Evolutionary conservation across 2,888 invertebrate genomes (phyloP), one percentile per base, ranked within the genome.

Genomic region (Apotomis betuletana): DNA sequence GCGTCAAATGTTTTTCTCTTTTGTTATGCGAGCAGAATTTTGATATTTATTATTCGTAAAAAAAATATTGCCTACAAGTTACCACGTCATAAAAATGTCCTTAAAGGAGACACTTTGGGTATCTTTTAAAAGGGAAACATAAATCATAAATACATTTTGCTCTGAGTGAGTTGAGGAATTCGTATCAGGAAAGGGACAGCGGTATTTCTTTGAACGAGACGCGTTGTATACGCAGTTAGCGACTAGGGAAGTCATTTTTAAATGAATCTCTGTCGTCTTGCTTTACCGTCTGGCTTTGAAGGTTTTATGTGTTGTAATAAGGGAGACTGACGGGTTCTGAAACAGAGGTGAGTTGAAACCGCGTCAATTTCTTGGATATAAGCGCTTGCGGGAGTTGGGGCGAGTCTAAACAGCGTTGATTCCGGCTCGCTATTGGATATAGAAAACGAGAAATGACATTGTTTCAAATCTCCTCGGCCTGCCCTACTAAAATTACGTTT

Each of bases 91-190:
- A 49, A 46, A 10, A 15, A 13, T 61, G 36, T 59, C 44, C 51
- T 36, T 51, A 57, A 63, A 49, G 38, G 9, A 57, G 51, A 69
- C 27, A 44, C 36, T 38, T 60, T 49, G 12, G 8, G 64, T 54
- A 62, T 71, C 57, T 57, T 67, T 62, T 62, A 51, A 52, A 57
- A 44, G 51, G 44, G 36, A 52, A 67, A 67, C 61, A 71, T 71
- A 57, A 71, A 71, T 71, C 67, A 71, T 67, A 62, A 67, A 57
- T 41, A 71, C 67, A 57, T 71, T 49, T 71, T 57, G 60, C 67
- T 62, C 44, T 71, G 62, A 67, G 67, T 61, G 67, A 71, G 61
- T 67, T 12, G 52, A 41, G 44, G 67, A 57, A 60, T 44, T 67
- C 36, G 51, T 62, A 52, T 57, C 13, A 51, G 57, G 49, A 71